These are phyloP conservation scores for Adelognathus sp. DNA, from an alignment of 2,888 invertebrate species.

Conservation along the genomic window DNA sequence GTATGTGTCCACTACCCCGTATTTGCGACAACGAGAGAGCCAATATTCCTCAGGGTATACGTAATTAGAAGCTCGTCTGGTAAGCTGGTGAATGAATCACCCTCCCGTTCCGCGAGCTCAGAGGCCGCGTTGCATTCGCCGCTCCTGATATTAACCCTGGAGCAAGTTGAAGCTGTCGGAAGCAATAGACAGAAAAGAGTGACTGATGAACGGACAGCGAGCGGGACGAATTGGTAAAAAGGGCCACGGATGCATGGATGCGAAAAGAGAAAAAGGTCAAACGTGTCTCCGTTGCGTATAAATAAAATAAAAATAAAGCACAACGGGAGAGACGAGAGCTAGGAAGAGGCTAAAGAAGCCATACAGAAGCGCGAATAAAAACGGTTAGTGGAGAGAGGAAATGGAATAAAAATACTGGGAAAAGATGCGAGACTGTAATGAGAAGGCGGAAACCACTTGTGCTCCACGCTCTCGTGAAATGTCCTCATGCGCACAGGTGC, in stretches of 20 bases:
- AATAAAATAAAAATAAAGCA: not conserved
- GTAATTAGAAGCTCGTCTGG: no score
- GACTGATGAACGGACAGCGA: constrained; percentile 30
- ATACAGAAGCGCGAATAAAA: constrained; percentile 20
- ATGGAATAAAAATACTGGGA: constrained; percentile 45
- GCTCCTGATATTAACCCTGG: constrained; percentile 15
- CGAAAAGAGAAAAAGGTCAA: constrained; percentile 33
- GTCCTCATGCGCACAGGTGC: constrained; percentile 51
- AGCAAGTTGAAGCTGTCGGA: constrained; percentile 13
- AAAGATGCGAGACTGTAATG: constrained; percentile 41
- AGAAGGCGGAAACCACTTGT: constrained; percentile 56
- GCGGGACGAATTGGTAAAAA: constrained; percentile 49
- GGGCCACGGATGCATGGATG: constrained; percentile 16
- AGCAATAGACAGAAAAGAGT: constrained; percentile 28
- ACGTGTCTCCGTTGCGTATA: constrained; percentile 23
- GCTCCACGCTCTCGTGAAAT: constrained; percentile 53
- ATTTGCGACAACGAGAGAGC: no score
- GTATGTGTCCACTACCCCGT: no score
- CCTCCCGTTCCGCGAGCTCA: constrained; percentile 62
- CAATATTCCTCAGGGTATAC: no score
- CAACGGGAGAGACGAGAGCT: not conserved
- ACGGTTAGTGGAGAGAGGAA: constrained; percentile 30
- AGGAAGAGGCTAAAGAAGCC: not conserved
- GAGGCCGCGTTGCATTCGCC: constrained; percentile 30
- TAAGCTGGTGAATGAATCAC: no score